Evolutionary conservation across 1,140 invertebrate genomes (phyloP), one percentile per base, ranked within the genome.

Genomic region (Hermetia illucens): DNA sequence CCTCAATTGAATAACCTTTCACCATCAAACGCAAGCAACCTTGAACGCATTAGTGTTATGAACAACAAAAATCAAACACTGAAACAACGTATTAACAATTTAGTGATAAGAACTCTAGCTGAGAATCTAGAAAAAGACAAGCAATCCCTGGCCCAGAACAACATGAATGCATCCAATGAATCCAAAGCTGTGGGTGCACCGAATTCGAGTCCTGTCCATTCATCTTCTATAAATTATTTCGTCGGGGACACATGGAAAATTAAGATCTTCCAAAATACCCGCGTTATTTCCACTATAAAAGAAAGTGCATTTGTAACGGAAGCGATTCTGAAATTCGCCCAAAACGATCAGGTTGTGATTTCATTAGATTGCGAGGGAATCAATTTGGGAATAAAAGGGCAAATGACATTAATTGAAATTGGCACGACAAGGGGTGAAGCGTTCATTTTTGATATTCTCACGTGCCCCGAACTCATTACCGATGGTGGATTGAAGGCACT

Each of bases 321-420:
- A 22, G 77, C 82, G 34, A 79, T 93, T 37, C 68, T 86, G 48
- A 70, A 69, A 47, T 64, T 70, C n/a, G 65, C 68, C 30, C 71
- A 72, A 47, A 61, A 70, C 39, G 67, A 69, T 33, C 65, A 65
- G 41, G 58, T 70, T 21, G 73, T 79, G 24, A 63, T 93, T 19
- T 82, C 82, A 0, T 75, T 92, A 45, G 89, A 93, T 59, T 89
- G 82, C 47, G 89, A 94, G 65, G 89, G 89, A 15, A 81, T 93
- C 5, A 93, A 92, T 66, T 63, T 92, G 21, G 88, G 87, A 2
- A 60, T 76, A 0, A 87, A 84, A 52, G 86, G 83, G 12, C 77
- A 77, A 46, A 64, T 94, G 18, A 93, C 88, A 1, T 60, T 93
- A 17, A 70, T 93, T 47, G 87, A 93, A 62, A 75, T 95, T 42